These are phyloP conservation scores for Notechis scutatus DNA, from an alignment of 2,113 vertebrate species.

Conservation along the genomic window DNA sequence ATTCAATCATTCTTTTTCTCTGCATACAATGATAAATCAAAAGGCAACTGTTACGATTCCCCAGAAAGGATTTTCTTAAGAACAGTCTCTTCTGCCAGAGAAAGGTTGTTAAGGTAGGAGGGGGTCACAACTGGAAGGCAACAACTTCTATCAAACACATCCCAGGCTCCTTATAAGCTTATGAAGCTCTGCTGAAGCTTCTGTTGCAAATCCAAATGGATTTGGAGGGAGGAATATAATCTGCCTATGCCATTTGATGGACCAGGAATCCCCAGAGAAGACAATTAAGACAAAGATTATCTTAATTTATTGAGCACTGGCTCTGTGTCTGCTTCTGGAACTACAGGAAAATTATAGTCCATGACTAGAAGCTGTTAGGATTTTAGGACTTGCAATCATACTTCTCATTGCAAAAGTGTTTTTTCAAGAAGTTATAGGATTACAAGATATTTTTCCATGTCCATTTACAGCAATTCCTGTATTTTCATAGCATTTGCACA, in stretches of 20 bases:
- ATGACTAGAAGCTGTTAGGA: neutral
- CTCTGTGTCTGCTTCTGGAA: neutral
- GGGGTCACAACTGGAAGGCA: neutral
- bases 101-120: too few species aligned
- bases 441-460: too few species aligned
- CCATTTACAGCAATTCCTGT: too few species aligned
- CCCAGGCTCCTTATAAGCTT: neutral
- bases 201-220: neutral
- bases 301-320: neutral
- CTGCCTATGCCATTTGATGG: neutral
- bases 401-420: neutral
- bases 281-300: neutral
- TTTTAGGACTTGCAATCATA: neutral
- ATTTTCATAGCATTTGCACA: too few species aligned
- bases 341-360: neutral
- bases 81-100: neutral
- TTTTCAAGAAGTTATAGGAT: neutral
- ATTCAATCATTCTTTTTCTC: conserved; percentile 15
- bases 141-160: neutral
- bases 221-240: neutral
- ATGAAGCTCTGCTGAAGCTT: neutral
- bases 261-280: neutral
- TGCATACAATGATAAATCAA: conserved; percentile 17
- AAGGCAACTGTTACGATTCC: neutral
- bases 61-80: neutral